Base-by-base conservation (phyloP, 2,888 invertebrate species). In the Odontocerum albicorne region DNA sequence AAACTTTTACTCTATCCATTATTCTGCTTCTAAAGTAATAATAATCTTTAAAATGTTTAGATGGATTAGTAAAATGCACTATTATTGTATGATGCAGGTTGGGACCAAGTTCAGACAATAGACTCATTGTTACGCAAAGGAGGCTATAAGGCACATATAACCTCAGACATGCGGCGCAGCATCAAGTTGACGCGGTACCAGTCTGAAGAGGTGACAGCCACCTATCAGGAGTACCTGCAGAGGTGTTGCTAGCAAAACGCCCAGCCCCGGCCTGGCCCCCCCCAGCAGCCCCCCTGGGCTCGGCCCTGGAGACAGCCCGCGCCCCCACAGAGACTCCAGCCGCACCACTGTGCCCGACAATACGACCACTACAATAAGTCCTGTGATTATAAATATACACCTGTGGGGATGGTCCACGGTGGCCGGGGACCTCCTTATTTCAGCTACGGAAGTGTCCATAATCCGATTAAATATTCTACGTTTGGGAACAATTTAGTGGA, bases 71-170 rank as follows among this genome's bases (percentile, higher is more conserved):
- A n/a, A n/a, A n/a, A n/a, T n/a, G n/a, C n/a, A n/a, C n/a, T n/a
- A n/a, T n/a, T n/a, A n/a, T 35, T 13, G 20, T 21, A 4, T 15
- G 13, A 40, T 77, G 16, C 74, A 97, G 97, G 97, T 66, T 99
- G 99, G 99, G 93, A 98, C 83, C 94, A 95, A 77, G 85, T 92
- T 63, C 96, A 98, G 77, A 99, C 99, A 17, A 96, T 99, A 68
- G 98, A 99, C 77, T 96, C 97, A 33, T 79, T 99, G 60, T 83
- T 99, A 62, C 86, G 96, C 64, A 99, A 99, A 77, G 98, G 97
- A 63, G 99, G 99, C 42, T 97, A 88, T 77, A 94, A 94, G 71
- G 92, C 95, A 20, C 75, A 83, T 49, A 94, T 96, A 61, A 92
- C 92, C n/a, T 84, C 86, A 19, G 94, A 95, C 51, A 80, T 90